phyloP scores from a whole-genome alignment of 2,113 vertebrate genomes.

The Caranx ignobilis region DNA sequence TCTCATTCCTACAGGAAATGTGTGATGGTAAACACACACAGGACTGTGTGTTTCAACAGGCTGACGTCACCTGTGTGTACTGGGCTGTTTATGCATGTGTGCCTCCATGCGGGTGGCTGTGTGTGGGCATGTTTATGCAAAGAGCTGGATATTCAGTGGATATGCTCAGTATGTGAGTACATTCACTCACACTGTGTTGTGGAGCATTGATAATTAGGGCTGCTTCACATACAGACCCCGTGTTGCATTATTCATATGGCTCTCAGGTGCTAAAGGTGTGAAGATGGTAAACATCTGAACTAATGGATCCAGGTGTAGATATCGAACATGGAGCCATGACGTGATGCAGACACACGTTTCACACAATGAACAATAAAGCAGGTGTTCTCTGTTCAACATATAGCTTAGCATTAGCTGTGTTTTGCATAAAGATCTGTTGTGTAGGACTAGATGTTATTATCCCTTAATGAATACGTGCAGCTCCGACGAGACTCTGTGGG shows the following conservation, averaged over 20 bases:
- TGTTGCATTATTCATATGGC: slow-evolving; percentile 63
- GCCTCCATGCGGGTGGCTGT: slow-evolving; percentile 41
- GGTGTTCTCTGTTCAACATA: background rate
- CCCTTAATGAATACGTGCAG: no score
- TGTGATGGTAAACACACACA: slow-evolving; percentile 1
- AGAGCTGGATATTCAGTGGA: background rate
- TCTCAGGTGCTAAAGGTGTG: slow-evolving; percentile 45
- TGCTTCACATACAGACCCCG: slow-evolving; percentile 35
- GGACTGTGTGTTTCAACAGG: slow-evolving; percentile 28
- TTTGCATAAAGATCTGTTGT: no score
- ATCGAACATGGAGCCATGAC: slow-evolving; percentile 41
- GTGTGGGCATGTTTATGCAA: slow-evolving; percentile 71
- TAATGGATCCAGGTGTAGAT: slow-evolving; percentile 61
- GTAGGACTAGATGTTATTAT: no score
- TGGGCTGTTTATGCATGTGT: slow-evolving; percentile 50
- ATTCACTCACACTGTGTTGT: slow-evolving; percentile 26
- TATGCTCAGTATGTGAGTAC: slow-evolving; percentile 26
- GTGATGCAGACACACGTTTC: slow-evolving; percentile 21
- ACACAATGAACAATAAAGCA: background rate
- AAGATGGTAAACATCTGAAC: slow-evolving; percentile 50
- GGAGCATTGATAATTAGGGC: slow-evolving; percentile 59
- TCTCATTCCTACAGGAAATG: slow-evolving; percentile 7
- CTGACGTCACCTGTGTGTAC: slow-evolving; percentile 48
- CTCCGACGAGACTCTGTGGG: no score
- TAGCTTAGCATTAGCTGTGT: background rate